Evolutionary conservation across 2,888 invertebrate genomes (phyloP).

Genomic region (Heliconius charithonia): DNA sequence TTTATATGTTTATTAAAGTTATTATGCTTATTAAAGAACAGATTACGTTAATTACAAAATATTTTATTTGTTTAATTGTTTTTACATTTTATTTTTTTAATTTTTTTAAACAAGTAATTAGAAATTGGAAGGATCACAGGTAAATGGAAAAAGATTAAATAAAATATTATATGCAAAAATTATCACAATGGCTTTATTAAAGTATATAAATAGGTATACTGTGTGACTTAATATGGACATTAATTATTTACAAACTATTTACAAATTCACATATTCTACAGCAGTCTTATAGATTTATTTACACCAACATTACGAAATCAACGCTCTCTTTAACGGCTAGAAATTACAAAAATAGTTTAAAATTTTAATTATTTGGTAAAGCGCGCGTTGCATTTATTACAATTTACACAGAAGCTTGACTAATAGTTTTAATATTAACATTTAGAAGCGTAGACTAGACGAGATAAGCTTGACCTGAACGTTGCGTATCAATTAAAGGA

Average conservation of each 20-base stretch:
- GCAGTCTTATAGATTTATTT: conserved; percentile 84
- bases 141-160: conserved; percentile 60
- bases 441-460: conserved; percentile 77
- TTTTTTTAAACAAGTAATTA: background rate
- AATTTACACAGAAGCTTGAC: conserved; percentile 80
- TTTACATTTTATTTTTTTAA: background rate
- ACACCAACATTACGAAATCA: conserved; percentile 74
- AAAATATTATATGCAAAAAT: conserved; percentile 73
- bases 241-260: conserved; percentile 75
- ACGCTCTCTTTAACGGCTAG: conserved; percentile 74
- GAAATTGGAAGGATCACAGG: conserved; percentile 27
- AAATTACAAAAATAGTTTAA: conserved; percentile 82
- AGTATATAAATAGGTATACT: conserved; percentile 84
- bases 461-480: conserved; percentile 79
- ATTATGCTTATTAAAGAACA: background rate
- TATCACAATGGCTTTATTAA: conserved; percentile 85
- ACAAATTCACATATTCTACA: conserved; percentile 83
- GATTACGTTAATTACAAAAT: background rate
- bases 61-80: background rate
- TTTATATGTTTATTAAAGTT: background rate
- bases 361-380: conserved; percentile 82
- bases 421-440: conserved; percentile 58
- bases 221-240: conserved; percentile 82
- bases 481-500: conserved; percentile 73
- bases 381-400: conserved; percentile 76